Evolutionary conservation across 2,888 invertebrate species (phyloP), one percentile per base, ranked within the genome.

Genomic region (Mechanitis mazaeus): DNA sequence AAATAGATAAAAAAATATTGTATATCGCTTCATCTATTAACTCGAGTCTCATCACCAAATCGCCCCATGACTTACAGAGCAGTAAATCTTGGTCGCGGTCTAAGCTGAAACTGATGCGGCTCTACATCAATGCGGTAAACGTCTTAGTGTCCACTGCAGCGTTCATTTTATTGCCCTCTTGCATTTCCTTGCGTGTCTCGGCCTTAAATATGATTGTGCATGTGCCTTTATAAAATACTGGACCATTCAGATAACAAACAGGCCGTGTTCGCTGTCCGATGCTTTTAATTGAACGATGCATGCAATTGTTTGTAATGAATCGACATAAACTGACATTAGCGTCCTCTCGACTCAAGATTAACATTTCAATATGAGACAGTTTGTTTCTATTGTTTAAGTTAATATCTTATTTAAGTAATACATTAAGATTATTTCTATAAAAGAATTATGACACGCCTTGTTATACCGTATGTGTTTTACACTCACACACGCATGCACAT

Each of bases 21-120:
- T 46, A 56, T 46, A 67, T 66, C 68, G 67, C 46, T 33, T 33
- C 59, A 59, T 45, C 33, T 59, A 28, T 7, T 58, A 54, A 56
- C 64, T 61, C 61, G 63, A 20, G 55, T 58, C 60, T 50, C 55
- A 60, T 33, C 62, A 57, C 45, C 54, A 72, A 72, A 76, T 74
- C 71, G 71, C 60, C 70, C 66, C 72, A 74, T 78, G 78, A 76
- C 74, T 78, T 75, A 76, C 75, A 76, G 72, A 75, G 75, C 77
- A 76, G 77, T 83, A 81, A 81, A 82, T 83, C 81, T 78, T 74
- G 73, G 74, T 75, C 74, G 79, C 74, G 74, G 76, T 75, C 74
- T 79, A 76, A 78, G 75, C 78, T 80, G 80, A 79, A 81, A 82
- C 81, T 81, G 82, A 84, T 81, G 80, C 78, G 75, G 79, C 72